Percentiles rank a stretch among this genome's conserved stretches.
Evolutionary conservation across 2,113 vertebrate genomes (phyloP).

Genomic region (Ochotona princeps): DNA sequence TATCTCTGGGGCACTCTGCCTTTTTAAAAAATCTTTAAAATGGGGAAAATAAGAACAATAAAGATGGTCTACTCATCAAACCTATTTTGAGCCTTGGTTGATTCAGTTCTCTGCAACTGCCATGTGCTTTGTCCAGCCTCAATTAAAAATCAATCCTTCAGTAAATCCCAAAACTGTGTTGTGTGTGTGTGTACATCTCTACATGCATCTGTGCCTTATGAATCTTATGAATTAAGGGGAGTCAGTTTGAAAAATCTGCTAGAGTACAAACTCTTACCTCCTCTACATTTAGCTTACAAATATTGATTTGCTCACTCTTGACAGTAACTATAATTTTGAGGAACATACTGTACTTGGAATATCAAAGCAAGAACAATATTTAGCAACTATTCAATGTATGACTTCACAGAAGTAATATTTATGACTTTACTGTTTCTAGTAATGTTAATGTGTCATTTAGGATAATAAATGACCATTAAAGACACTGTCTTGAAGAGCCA

Average conservation of each 20-base stretch:
- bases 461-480: neutral
- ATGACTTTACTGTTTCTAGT: neutral
- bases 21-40: too few species aligned
- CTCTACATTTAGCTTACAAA: slow-evolving; percentile 44
- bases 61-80: neutral
- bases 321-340: neutral
- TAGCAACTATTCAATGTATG: neutral
- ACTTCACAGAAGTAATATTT: neutral
- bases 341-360: neutral
- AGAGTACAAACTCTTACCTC: neutral
- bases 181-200: neutral
- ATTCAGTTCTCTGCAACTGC: neutral
- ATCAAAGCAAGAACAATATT: neutral
- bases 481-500: neutral
- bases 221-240: slow-evolving; percentile 1
- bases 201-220: neutral
- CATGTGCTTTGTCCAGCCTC: neutral
- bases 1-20: too few species aligned
- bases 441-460: neutral
- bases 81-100: neutral
- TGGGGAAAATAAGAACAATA: too few species aligned
- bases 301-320: neutral
- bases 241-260: neutral
- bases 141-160: neutral
- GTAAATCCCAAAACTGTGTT: neutral